A percentile compares a stretch with the other conserved stretches of the same genome.
Evolutionary conservation across 2,888 invertebrate genomes (phyloP).

Genomic region (Sinodicranocentrus sp.): DNA sequence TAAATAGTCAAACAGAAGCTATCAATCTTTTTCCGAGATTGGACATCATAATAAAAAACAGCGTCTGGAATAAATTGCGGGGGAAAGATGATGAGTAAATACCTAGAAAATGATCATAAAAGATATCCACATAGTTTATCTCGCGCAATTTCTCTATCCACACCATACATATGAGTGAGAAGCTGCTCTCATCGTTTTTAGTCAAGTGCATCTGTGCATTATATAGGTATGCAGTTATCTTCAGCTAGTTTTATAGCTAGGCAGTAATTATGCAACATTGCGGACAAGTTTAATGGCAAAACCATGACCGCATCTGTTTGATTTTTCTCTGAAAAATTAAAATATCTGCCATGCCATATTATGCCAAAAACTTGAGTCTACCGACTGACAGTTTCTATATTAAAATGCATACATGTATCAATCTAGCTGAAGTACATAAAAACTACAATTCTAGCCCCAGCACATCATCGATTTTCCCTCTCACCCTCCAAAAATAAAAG

Average conservation of each 20-base stretch:
- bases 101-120: neutral
- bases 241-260: conserved; percentile 36
- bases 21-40: neutral
- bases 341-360: conserved; percentile 35
- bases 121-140: neutral
- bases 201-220: neutral
- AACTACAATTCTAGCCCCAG: conserved; percentile 47
- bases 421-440: conserved; percentile 17
- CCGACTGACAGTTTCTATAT: neutral
- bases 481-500: conserved; percentile 1
- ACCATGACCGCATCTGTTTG: conserved; percentile 64
- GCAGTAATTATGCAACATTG: conserved; percentile 62
- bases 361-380: conserved; percentile 17
- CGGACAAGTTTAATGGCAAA: conserved; percentile 66
- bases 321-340: conserved; percentile 49
- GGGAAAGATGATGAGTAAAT: neutral
- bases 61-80: no score
- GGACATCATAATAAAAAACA: conserved; percentile 11
- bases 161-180: neutral
- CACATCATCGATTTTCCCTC: conserved; percentile 31
- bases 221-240: neutral
- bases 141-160: neutral
- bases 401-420: neutral
- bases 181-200: neutral
- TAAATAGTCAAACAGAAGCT: conserved; percentile 7